Evolutionary conservation across 2,113 vertebrate species (phyloP).

Genomic region (Pomatorhinus ruficollis): DNA sequence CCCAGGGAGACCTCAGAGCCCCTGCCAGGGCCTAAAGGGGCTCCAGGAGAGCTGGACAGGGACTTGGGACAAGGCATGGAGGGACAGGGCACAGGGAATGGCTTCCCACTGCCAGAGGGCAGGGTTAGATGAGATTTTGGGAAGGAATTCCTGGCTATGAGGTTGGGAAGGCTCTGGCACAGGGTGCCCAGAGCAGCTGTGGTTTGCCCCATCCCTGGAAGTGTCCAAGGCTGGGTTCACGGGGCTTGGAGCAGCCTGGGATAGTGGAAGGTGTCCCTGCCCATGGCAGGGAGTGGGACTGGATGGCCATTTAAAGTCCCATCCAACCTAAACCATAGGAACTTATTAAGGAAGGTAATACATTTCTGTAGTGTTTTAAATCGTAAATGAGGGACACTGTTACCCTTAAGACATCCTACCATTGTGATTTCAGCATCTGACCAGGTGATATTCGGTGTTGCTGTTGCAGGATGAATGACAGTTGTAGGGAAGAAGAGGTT

Average conservation of each 20-base stretch:
- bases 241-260: rapidly evolving
- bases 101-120: neutral
- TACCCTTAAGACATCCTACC: conserved; percentile 70
- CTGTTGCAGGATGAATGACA: conserved; percentile 73
- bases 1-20: neutral
- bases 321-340: neutral
- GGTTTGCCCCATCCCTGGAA: neutral
- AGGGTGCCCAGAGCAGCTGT: neutral
- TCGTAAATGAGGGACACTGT: neutral
- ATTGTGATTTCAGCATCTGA: conserved; percentile 75
- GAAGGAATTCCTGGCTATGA: neutral
- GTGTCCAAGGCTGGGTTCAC: rapidly evolving
- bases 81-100: neutral
- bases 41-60: neutral
- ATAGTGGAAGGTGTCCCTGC: rapidly evolving
- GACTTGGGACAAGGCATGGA: neutral
- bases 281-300: rapidly evolving
- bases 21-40: neutral
- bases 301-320: neutral
- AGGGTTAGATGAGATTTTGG: rapidly evolving
- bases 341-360: neutral
- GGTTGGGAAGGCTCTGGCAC: neutral
- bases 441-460: conserved; percentile 87
- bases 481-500: conserved; percentile 85
- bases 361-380: neutral